Evolutionary conservation across 2,888 invertebrate genomes (phyloP).

Genomic region (Hemithea aestivaria): DNA sequence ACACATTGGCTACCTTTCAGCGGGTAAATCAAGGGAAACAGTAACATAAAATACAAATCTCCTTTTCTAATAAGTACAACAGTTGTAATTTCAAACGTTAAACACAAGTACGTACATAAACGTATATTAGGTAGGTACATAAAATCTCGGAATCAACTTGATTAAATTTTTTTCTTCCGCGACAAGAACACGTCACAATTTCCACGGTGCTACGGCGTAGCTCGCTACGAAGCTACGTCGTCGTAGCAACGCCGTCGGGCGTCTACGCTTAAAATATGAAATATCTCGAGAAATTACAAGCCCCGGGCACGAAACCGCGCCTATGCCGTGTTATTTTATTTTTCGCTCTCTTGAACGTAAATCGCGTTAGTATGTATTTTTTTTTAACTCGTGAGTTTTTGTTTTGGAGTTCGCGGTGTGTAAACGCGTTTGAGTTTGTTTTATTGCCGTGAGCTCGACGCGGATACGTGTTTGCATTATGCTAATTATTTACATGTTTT

Average conservation of each 20-base stretch:
- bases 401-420: conserved; percentile 23
- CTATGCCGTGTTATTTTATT: conserved; percentile 74
- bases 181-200: conserved; percentile 19
- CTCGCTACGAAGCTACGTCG: conserved; percentile 51
- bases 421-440: conserved; percentile 26
- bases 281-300: conserved; percentile 73
- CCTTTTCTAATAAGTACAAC: too few relatives aligned
- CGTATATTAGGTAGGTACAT: too few relatives aligned
- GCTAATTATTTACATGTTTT: conserved; percentile 19
- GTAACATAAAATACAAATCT: too few relatives aligned
- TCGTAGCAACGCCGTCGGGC: conserved; percentile 28
- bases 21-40: too few relatives aligned
- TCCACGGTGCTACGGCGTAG: conserved; percentile 61
- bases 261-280: conserved; percentile 33
- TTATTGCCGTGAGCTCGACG: conserved; percentile 23
- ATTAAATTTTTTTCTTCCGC: conserved; percentile 61
- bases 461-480: conserved; percentile 19
- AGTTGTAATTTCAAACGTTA: too few relatives aligned
- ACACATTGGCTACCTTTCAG: too few relatives aligned
- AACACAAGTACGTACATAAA: too few relatives aligned
- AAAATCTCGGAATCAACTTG: conserved; percentile 35
- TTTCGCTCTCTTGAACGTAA: conserved; percentile 68
- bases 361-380: conserved; percentile 30
- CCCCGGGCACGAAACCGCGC: conserved; percentile 66
- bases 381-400: conserved; percentile 24